Conservation (phyloP, 2,797 vertebrate species). For the Spinus pinus region DNA sequence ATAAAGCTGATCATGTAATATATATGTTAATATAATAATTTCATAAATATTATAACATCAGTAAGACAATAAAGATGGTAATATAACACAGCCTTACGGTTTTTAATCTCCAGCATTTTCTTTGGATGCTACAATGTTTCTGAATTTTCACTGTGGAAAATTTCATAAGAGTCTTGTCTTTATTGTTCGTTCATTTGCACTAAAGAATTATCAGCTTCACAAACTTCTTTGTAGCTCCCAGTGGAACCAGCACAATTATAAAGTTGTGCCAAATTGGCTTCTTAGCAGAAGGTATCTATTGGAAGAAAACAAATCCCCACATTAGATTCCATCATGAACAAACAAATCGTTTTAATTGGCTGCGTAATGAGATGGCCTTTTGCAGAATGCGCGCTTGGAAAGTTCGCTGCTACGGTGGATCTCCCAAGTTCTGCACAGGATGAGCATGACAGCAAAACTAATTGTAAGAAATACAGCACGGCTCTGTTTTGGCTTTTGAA, state of each 20-base stretch:
- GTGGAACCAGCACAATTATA: conserved; percentile 72
- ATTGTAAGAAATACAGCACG: not conserved
- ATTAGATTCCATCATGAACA: conserved; percentile 66
- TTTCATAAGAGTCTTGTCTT: conserved; percentile 62
- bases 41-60: not conserved
- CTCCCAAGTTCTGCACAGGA: not conserved
- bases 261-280: conserved; percentile 75
- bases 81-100: not conserved
- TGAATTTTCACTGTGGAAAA: conserved; percentile 43
- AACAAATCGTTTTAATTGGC: conserved; percentile 70
- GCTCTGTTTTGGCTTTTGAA: not conserved
- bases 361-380: conserved; percentile 59
- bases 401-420: not conserved
- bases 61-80: not conserved
- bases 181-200: conserved; percentile 44
- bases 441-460: not conserved
- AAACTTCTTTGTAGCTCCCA: conserved; percentile 72
- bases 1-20: not conserved
- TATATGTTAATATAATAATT: not conserved
- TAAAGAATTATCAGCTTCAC: conserved; percentile 74
- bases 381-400: not conserved
- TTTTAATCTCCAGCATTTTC: conserved; percentile 19
- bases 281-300: conserved; percentile 66
- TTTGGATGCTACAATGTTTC: conserved; percentile 13
- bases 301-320: conserved; percentile 70